Conservation (phyloP, 1,140 invertebrate species). For the Orius laevigatus region DNA sequence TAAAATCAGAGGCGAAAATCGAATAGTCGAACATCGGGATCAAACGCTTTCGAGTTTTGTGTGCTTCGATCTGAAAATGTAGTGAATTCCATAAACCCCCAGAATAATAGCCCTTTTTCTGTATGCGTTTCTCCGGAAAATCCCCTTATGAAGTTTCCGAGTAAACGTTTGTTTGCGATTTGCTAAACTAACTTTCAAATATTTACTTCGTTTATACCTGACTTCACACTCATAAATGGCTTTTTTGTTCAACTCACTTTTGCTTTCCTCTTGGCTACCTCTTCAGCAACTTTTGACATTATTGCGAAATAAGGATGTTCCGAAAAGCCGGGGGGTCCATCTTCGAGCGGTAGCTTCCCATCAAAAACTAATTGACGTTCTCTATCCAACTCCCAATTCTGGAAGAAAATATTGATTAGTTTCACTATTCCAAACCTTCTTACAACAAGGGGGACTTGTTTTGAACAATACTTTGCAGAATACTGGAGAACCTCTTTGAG, state of each 20-base stretch:
- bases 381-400: conserved; percentile 11
- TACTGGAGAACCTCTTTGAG: not conserved
- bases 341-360: conserved; percentile 3
- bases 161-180: not conserved
- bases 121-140: not conserved
- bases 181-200: not conserved
- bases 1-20: not conserved
- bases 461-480: not conserved
- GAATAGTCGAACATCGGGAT: conserved; percentile 5
- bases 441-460: not conserved
- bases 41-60: not conserved
- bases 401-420: not conserved
- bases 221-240: not conserved
- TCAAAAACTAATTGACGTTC: conserved; percentile 7
- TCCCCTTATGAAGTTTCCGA: not conserved
- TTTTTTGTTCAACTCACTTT: conserved; percentile 1
- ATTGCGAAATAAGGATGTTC: conserved; percentile 10
- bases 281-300: conserved; percentile 2
- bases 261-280: conserved; percentile 5
- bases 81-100: not conserved
- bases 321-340: not conserved
- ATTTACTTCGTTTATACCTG: not conserved
- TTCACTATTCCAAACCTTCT: not conserved
- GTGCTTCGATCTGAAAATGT: conserved; percentile 6
- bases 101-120: not conserved